phyloP scores from a whole-genome alignment of 2,888 invertebrate species.

The Actias luna region DNA sequence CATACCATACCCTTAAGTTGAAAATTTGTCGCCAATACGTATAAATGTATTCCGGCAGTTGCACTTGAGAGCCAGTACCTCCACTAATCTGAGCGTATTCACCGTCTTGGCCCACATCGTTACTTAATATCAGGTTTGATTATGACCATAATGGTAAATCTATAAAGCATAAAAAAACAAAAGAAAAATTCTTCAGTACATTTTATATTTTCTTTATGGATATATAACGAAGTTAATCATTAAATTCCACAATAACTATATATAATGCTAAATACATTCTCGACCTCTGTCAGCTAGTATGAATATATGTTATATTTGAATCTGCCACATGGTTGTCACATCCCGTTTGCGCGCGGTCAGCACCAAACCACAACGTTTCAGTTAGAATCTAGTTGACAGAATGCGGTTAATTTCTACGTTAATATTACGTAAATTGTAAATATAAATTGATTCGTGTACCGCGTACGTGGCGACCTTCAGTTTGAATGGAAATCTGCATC shows the following conservation, averaged over 20 bases:
- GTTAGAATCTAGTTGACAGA: slow-evolving; percentile 36
- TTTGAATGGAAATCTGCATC: slow-evolving; percentile 51
- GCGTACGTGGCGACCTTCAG: slow-evolving; percentile 48
- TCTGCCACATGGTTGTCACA: slow-evolving; percentile 30
- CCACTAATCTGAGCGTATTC: no score
- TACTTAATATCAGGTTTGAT: no score
- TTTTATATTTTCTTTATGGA: no score
- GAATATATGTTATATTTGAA: slow-evolving; percentile 15
- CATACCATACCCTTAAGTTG: no score
- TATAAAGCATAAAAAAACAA: no score
- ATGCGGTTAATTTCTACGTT: slow-evolving; percentile 16
- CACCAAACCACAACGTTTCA: slow-evolving; percentile 44
- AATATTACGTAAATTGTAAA: slow-evolving; percentile 24
- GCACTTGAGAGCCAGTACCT: no score
- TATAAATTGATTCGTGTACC: slow-evolving; percentile 51
- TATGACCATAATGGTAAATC: no score
- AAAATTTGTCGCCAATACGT: no score
- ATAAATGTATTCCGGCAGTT: no score
- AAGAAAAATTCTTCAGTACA: no score
- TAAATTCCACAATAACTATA: neutral
- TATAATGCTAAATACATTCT: neutral
- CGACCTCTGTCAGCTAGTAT: slow-evolving; percentile 17
- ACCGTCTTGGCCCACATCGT: no score
- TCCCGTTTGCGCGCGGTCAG: slow-evolving; percentile 26
- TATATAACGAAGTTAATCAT: no score